Evolutionary conservation across 1,140 invertebrate species (phyloP), one percentile per base, ranked within the genome.

Genomic region (Cylas formicarius): DNA sequence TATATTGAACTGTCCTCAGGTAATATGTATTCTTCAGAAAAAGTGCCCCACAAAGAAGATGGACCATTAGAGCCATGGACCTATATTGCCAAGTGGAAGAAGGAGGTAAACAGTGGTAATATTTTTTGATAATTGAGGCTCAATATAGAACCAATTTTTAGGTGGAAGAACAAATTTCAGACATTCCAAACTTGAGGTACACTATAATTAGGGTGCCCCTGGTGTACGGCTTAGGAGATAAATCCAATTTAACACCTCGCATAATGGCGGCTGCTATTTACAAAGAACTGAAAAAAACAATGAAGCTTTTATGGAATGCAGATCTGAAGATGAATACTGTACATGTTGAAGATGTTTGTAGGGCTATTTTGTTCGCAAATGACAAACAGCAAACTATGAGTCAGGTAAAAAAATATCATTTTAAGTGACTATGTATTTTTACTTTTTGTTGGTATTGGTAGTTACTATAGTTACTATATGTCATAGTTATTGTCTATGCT

Each of bases 231-330:
- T 66, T 77, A 20, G 87, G 84, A 3, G 90, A 94, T 67, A 79
- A 79, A 61, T 77, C 74, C 60, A 86, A 87, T 42, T 67, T 94
- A 40, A 85, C 83, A 57, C 86, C 88, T 1, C 75, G 89, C 44
- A 70, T 93, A 29, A 76, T 93, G 13, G 80, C 90, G 56, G 88
- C 86, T 36, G 83, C 82, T 29, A 82, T 93, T 48, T 94, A 93
- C 65, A 88, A 87, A 57, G 80, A 91, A 64, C 71, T 91, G 3
- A 77, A 78, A 29, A 86, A 93, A 70, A 87, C 85, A 61, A 91
- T 94, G 88, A 90, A 91, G 65, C 72, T 93, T 28, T 71, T 93
- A 18, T 94, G 90, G 89, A 85, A 82, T 38, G 78, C 82, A 24
- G 78, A 87, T 42, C 70, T 93, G 34, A 78, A 81, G 55, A 81